Conservation (phyloP, 2,888 invertebrate species). For the Dendrolimus pini region DNA sequence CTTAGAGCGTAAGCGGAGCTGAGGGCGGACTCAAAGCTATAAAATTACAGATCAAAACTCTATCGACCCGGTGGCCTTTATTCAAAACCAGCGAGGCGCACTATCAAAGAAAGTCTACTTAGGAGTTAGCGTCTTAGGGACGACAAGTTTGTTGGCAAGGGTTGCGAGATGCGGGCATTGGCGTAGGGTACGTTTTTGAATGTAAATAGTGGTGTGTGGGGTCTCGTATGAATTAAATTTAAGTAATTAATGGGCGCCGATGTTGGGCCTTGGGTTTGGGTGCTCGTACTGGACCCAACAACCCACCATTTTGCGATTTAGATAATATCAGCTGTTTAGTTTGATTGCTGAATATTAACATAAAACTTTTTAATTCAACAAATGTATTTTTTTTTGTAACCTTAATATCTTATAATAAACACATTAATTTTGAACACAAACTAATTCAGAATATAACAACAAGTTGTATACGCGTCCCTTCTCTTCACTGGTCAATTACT, state of each 20-base stretch:
- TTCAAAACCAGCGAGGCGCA: slow-evolving; percentile 67
- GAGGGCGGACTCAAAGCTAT: slow-evolving; percentile 68
- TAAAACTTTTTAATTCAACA: no score
- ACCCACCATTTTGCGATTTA: slow-evolving; percentile 28
- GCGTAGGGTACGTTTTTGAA: slow-evolving; percentile 64
- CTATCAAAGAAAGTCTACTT: slow-evolving; percentile 75
- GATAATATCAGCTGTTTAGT: slow-evolving; percentile 35
- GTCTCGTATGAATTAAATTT: slow-evolving; percentile 74
- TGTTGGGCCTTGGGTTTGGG: neutral
- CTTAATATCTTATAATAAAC: no score
- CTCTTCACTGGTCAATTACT: no score
- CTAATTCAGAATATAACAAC: no score
- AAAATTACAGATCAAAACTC: slow-evolving; percentile 76
- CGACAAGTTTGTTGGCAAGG: slow-evolving; percentile 68
- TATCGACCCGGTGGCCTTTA: slow-evolving; percentile 72
- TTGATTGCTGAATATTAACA: slow-evolving; percentile 21
- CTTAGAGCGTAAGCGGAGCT: slow-evolving; percentile 42
- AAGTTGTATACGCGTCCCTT: no score
- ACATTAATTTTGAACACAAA: no score
- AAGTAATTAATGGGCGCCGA: slow-evolving; percentile 70
- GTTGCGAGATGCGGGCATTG: slow-evolving; percentile 65
- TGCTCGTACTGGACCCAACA: slow-evolving; percentile 17
- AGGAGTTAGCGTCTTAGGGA: slow-evolving; percentile 72
- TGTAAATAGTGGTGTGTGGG: slow-evolving; percentile 68
- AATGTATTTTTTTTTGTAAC: no score